A percentile compares a stretch with the other conserved stretches of the same genome.
Evolutionary conservation across 2,113 vertebrate genomes (phyloP).

Genomic region (Pipra filicauda): DNA sequence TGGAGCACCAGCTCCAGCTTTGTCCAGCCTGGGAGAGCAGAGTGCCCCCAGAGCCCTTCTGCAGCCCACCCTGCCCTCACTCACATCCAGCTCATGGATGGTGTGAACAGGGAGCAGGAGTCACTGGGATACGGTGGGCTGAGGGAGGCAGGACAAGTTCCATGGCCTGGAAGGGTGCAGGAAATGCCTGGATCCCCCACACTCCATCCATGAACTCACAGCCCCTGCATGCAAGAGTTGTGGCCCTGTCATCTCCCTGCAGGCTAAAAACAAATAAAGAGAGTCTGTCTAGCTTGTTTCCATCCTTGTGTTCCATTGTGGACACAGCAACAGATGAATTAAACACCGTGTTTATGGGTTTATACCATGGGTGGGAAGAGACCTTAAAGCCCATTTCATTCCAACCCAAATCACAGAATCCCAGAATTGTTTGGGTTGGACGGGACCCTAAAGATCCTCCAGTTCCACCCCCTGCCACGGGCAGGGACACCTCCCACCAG

Average conservation of each 20-base stretch:
- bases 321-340: background rate
- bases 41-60: fast-evolving
- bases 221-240: background rate
- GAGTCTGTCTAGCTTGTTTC: background rate
- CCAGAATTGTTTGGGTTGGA: too few relatives aligned
- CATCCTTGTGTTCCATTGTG: fast-evolving
- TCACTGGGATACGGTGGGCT: fast-evolving
- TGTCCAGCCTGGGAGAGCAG: fast-evolving
- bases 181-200: background rate
- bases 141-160: background rate
- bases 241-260: background rate
- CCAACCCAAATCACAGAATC: too few relatives aligned
- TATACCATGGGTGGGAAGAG: background rate
- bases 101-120: fast-evolving
- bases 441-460: too few relatives aligned
- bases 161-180: fast-evolving
- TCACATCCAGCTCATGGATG: fast-evolving
- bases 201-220: background rate
- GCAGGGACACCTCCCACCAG: background rate
- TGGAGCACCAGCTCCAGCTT: fast-evolving
- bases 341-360: background rate
- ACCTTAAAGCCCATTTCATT: background rate
- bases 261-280: background rate
- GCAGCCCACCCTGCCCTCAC: background rate
- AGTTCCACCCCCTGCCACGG: background rate